Conservation (phyloP, 2,113 vertebrate species). For the Myotis lucifugus region DNA sequence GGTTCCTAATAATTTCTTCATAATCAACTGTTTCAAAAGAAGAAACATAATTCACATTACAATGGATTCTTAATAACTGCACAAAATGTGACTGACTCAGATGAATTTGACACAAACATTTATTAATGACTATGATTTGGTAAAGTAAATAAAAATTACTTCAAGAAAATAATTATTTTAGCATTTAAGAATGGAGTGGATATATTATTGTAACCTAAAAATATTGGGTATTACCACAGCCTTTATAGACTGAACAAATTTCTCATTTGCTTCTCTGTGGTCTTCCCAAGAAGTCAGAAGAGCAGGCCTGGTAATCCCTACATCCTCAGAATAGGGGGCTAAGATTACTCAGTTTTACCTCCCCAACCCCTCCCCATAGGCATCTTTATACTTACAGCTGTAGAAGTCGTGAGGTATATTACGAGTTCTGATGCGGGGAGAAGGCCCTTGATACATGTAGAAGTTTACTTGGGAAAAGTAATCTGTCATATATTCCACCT, state of each 20-base stretch:
- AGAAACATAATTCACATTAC: slow-evolving; percentile 60
- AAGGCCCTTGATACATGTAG: slow-evolving; percentile 90
- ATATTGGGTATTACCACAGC: background rate
- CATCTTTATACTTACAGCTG: slow-evolving; percentile 87
- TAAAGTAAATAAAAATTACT: background rate
- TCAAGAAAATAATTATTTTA: slow-evolving; percentile 24
- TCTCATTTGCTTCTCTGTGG: background rate
- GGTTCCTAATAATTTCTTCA: slow-evolving; percentile 91
- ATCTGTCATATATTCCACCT: slow-evolving; percentile 86
- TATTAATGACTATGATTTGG: background rate
- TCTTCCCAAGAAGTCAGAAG: background rate
- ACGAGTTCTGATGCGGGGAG: slow-evolving; percentile 89
- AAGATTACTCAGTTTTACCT: background rate
- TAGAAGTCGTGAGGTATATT: slow-evolving; percentile 88
- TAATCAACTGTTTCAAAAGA: slow-evolving; percentile 91
- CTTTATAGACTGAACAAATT: background rate
- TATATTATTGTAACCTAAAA: background rate
- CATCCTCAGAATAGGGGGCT: background rate
- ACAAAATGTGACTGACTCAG: background rate
- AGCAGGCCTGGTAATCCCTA: background rate
- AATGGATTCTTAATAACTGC: background rate
- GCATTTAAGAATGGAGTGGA: background rate
- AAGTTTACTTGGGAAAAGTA: slow-evolving; percentile 87
- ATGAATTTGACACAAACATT: background rate
- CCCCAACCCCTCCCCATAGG: too few species aligned